These are phyloP conservation scores for Marmota flaviventris DNA, from an alignment of 2,113 vertebrate genomes.

Conservation along the genomic window DNA sequence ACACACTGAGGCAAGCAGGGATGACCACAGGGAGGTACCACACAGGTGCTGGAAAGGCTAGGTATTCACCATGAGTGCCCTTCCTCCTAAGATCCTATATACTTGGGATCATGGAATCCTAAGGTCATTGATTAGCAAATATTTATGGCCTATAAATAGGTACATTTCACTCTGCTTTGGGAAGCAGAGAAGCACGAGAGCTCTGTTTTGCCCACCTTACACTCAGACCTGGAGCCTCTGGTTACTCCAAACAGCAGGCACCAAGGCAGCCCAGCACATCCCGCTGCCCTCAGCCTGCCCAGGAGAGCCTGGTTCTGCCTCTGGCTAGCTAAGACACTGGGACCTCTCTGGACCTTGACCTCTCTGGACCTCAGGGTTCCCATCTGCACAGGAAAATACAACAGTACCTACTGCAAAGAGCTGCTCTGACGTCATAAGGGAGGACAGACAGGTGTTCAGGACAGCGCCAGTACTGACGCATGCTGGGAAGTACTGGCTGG, in stretches of 20 bases:
- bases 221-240: rapidly evolving
- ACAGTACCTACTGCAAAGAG: neutral
- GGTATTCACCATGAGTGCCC: neutral
- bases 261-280: rapidly evolving
- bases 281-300: neutral
- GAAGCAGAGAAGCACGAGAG: rapidly evolving
- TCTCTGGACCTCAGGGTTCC: neutral
- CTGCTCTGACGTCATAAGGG: neutral
- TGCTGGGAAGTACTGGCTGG: neutral
- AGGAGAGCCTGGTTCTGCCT: neutral
- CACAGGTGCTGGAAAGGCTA: too few species aligned
- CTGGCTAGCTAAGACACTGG: too few species aligned
- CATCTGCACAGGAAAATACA: neutral
- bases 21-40: neutral
- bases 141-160: neutral
- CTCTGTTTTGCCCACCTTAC: rapidly evolving
- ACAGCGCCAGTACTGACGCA: too few species aligned
- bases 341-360: neutral
- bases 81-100: neutral
- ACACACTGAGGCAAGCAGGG: neutral
- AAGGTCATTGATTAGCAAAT: neutral
- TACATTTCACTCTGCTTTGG: neutral
- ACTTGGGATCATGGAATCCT: neutral
- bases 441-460: too few species aligned
- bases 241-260: neutral